These are phyloP conservation scores for Malurus cyaneus DNA, from an alignment of 2,113 vertebrate species.

Conservation along the genomic window DNA sequence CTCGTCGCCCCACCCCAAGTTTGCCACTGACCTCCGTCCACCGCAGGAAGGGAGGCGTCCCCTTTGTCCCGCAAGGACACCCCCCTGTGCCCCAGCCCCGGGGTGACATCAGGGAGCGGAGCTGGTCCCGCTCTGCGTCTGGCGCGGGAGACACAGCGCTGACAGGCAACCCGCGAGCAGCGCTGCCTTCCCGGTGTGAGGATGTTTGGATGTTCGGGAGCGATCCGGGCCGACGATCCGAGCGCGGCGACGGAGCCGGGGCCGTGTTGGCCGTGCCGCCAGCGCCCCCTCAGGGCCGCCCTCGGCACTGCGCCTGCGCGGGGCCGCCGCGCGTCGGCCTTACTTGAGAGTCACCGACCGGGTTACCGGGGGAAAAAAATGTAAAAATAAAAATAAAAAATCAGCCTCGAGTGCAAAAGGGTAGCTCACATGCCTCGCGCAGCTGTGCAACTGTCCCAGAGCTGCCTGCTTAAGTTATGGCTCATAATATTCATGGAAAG, in stretches of 20 bases:
- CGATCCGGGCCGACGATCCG: neutral
- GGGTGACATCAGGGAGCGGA: neutral
- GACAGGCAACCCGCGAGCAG: neutral
- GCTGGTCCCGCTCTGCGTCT: neutral
- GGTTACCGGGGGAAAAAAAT: too few relatives aligned
- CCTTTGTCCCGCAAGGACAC: rapidly evolving
- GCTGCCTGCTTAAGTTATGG: slow-evolving; percentile 41
- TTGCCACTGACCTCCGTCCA: neutral
- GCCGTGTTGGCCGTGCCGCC: neutral
- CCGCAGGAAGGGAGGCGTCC: neutral
- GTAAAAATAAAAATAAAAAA: neutral
- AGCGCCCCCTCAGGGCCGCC: slow-evolving; percentile 56
- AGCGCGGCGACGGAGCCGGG: neutral
- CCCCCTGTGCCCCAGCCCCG: neutral
- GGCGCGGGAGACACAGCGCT: neutral
- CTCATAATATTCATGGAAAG: neutral
- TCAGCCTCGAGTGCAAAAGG: neutral
- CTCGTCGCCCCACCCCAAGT: neutral
- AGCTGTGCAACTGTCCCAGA: slow-evolving; percentile 16
- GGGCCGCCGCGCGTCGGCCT: neutral
- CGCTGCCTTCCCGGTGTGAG: neutral
- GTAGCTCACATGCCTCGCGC: neutral
- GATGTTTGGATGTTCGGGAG: neutral
- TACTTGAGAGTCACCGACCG: neutral
- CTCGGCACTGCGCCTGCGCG: neutral